Evolutionary conservation across 2,888 invertebrate species (phyloP).

Genomic region (Agonopterix heracliana): DNA sequence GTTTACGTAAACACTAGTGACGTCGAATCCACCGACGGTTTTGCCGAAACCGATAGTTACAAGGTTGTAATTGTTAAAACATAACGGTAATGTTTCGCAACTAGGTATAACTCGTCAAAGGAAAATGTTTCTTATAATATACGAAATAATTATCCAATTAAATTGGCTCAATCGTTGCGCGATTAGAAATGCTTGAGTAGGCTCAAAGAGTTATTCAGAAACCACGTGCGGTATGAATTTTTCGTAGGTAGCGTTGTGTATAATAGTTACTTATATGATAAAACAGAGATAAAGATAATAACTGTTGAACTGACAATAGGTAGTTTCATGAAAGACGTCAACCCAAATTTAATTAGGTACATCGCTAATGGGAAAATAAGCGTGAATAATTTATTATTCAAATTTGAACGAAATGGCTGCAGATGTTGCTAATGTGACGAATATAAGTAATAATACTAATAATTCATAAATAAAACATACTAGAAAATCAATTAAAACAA

Average conservation of each 20-base stretch:
- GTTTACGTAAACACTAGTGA: constrained; percentile 5
- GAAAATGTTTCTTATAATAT: neutral
- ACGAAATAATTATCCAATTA: neutral
- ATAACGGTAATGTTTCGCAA: constrained; percentile 3
- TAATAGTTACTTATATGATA: neutral
- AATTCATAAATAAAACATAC: too few species aligned
- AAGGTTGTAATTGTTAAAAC: neutral
- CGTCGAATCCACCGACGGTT: neutral
- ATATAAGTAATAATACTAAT: too few species aligned
- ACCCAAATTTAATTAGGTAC: too few species aligned
- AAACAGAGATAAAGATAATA: neutral
- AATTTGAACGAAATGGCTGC: too few species aligned
- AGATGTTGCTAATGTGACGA: too few species aligned
- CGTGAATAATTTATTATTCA: too few species aligned
- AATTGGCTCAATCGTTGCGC: constrained; percentile 1
- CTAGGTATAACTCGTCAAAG: neutral
- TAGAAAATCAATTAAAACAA: too few species aligned
- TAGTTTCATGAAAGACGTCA: too few species aligned
- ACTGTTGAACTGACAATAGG: too few species aligned
- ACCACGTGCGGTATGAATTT: constrained; percentile 1
- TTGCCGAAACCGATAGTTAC: neutral
- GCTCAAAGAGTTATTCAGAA: constrained; percentile 8
- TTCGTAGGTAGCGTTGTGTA: neutral
- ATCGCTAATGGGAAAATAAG: too few species aligned
- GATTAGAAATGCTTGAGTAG: constrained; percentile 14